Conservation (phyloP, 2,888 invertebrate species). For the Galeopsomyia nigrocyanea region DNA sequence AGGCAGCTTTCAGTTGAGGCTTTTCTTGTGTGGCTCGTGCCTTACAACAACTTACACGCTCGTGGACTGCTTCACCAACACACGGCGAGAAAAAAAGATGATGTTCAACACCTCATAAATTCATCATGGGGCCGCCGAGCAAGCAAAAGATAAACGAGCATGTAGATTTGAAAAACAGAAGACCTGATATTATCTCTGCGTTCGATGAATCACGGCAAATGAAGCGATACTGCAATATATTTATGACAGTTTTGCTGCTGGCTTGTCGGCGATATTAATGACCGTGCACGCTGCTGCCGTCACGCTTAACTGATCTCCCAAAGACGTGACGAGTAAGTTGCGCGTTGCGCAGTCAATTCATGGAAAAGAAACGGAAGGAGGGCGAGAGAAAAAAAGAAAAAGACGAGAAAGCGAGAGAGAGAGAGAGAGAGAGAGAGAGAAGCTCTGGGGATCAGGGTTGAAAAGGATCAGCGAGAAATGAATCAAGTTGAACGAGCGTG, state of each 20-base stretch:
- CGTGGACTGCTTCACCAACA: neutral
- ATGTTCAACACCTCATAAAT: neutral
- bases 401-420: constrained; percentile 12
- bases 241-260: constrained; percentile 41
- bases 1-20: constrained; percentile 20
- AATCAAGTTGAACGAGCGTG: no score
- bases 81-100: neutral
- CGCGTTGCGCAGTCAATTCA: neutral
- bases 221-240: constrained; percentile 37
- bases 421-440: constrained; percentile 25
- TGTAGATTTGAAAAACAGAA: neutral
- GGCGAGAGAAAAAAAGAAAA: no score
- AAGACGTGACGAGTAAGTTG: no score
- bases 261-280: constrained; percentile 40
- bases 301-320: constrained; percentile 17
- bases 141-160: neutral
- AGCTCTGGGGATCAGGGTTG: neutral
- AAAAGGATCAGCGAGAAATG: no score
- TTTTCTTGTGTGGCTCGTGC: no score
- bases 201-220: no score
- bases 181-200: no score
- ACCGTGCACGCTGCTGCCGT: constrained; percentile 6
- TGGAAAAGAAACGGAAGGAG: neutral
- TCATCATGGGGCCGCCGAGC: no score
- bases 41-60: no score